A percentile compares a stretch with the other conserved stretches of the same genome.
Evolutionary conservation across 2,113 vertebrate species (phyloP).

Genomic region (Neopipo cinnamomea): DNA sequence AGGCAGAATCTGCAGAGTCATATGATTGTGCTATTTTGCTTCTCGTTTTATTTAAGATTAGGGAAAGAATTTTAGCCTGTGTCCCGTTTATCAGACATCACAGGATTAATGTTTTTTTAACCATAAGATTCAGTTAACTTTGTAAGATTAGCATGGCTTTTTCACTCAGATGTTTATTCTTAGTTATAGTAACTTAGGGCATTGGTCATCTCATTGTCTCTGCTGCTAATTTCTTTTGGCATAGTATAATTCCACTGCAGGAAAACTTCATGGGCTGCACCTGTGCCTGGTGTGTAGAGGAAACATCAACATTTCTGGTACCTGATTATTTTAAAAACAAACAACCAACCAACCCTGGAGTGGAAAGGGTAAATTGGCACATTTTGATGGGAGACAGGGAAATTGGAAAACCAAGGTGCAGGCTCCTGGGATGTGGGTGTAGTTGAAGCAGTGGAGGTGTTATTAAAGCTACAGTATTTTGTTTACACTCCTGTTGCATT

Average conservation of each 20-base stretch:
- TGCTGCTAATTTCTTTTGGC: background rate
- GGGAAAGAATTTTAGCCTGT: background rate
- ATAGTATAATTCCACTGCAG: background rate
- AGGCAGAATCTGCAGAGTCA: background rate
- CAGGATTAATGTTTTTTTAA: background rate
- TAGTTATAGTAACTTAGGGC: background rate
- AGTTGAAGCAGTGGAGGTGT: background rate
- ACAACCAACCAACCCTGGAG: rapidly evolving
- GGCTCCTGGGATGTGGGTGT: background rate
- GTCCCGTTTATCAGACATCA: background rate
- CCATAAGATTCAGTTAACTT: background rate
- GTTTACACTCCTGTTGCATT: background rate
- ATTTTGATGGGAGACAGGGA: background rate
- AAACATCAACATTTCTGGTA: background rate
- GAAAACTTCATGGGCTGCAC: background rate
- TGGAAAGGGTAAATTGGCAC: background rate
- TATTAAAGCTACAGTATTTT: background rate
- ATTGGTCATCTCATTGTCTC: background rate
- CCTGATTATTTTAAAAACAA: background rate
- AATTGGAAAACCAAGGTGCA: background rate
- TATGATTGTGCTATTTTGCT: background rate
- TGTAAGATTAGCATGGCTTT: background rate
- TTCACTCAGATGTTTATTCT: background rate
- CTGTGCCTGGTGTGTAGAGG: background rate
- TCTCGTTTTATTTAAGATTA: background rate